phyloP scores from a whole-genome alignment of 2,888 invertebrate genomes.

The Keiferia lycopersicella region DNA sequence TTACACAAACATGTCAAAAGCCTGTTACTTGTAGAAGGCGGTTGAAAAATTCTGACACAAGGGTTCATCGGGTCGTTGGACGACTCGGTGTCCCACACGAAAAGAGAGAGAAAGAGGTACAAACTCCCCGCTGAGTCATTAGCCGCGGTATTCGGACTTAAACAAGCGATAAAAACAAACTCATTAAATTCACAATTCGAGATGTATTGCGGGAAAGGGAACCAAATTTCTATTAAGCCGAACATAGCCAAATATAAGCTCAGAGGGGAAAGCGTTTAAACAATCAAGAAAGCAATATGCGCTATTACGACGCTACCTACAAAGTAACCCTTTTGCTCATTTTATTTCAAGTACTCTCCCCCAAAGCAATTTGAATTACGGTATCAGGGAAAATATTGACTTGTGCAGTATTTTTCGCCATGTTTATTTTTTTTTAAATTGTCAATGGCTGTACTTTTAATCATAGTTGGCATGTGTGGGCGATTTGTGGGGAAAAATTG shows the following conservation, averaged over 20 bases:
- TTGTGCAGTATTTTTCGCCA: constrained; percentile 31
- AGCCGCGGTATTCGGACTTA: constrained; percentile 17
- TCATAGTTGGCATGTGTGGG: neutral
- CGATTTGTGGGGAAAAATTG: neutral
- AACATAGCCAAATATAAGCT: constrained; percentile 36
- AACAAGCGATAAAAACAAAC: constrained; percentile 25
- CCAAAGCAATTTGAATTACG: constrained; percentile 38
- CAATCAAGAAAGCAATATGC: constrained; percentile 60
- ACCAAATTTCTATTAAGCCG: constrained; percentile 36
- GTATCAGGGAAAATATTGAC: constrained; percentile 34
- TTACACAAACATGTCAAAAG: no score
- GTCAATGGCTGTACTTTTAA: constrained; percentile 6
- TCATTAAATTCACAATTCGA: constrained; percentile 21
- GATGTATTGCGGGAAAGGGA: constrained; percentile 12
- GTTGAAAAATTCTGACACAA: no score
- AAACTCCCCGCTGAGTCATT: constrained; percentile 15
- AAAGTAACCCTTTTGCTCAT: constrained; percentile 54
- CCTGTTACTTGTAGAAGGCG: no score
- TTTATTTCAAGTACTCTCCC: constrained; percentile 42
- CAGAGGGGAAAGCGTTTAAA: constrained; percentile 51
- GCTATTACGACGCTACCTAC: constrained; percentile 47
- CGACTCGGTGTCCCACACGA: no score
- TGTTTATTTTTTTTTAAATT: constrained; percentile 10
- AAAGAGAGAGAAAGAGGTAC: no score
- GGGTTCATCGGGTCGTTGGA: no score